Evolutionary conservation across 2,113 vertebrate species (phyloP).

Genomic region (Tretioscincus oriximinensis): DNA sequence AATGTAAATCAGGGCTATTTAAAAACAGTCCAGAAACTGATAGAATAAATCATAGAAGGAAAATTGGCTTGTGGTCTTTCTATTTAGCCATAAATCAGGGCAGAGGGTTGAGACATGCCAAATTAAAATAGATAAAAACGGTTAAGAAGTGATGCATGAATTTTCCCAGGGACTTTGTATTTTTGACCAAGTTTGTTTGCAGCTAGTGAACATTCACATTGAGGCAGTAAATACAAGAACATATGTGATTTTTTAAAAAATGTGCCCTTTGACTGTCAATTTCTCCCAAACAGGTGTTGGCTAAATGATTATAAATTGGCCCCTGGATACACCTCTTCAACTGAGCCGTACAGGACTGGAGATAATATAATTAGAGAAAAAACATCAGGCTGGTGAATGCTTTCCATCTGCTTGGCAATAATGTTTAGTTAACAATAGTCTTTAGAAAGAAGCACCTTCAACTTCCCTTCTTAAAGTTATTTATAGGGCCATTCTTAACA

Average conservation of each 20-base stretch:
- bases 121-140: slow-evolving; percentile 46
- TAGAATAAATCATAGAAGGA: slow-evolving; percentile 11
- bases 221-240: slow-evolving; percentile 79
- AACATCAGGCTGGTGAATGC: slow-evolving; percentile 92
- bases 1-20: neutral
- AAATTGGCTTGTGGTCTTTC: slow-evolving; percentile 29
- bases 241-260: slow-evolving; percentile 83
- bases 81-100: slow-evolving; percentile 34
- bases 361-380: slow-evolving; percentile 98
- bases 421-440: slow-evolving; percentile 87
- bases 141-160: slow-evolving; percentile 33
- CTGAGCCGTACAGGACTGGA: slow-evolving; percentile 86
- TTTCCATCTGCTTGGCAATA: slow-evolving; percentile 96
- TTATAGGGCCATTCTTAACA: slow-evolving; percentile 79
- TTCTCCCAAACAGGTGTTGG: slow-evolving; percentile 97
- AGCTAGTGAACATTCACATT: slow-evolving; percentile 72
- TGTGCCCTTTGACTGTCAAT: slow-evolving; percentile 89
- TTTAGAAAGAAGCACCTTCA: slow-evolving; percentile 87
- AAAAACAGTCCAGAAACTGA: slow-evolving; percentile 29
- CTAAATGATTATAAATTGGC: slow-evolving; percentile 99
- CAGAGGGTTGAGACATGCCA: slow-evolving; percentile 42
- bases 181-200: slow-evolving; percentile 70
- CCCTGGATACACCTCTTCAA: slow-evolving; percentile 95
- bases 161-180: slow-evolving; percentile 53
- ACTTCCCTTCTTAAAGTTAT: slow-evolving; percentile 82